Conservation (phyloP, 1,140 invertebrate species). For the Drosophila truncata region DNA sequence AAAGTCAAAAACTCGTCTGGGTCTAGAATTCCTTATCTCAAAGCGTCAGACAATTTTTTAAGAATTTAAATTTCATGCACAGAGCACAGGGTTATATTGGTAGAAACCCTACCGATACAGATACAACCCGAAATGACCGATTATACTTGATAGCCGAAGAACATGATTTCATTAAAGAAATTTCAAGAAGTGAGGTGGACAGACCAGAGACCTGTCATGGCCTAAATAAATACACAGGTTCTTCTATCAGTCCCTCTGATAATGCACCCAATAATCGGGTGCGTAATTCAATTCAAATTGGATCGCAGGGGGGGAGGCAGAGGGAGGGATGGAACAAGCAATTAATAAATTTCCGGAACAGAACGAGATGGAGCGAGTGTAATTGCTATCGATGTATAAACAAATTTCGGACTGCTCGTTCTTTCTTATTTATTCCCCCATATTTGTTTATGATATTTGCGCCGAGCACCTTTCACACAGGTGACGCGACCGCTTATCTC, state of each 20-base stretch:
- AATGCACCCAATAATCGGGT: slow-evolving; percentile 52
- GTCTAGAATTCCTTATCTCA: slow-evolving; percentile 24
- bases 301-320: slow-evolving; percentile 8
- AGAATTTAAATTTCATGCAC: slow-evolving; percentile 38
- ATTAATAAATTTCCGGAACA: slow-evolving; percentile 53
- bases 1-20: slow-evolving; percentile 20
- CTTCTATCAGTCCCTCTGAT: slow-evolving; percentile 23
- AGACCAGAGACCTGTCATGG: slow-evolving; percentile 33
- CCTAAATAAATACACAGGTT: slow-evolving; percentile 40
- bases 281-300: slow-evolving; percentile 57
- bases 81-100: not conserved
- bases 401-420: slow-evolving; percentile 26
- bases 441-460: slow-evolving; percentile 55
- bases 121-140: slow-evolving; percentile 29
- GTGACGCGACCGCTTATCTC: slow-evolving; percentile 43
- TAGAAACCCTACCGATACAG: not conserved
- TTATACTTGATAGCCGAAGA: slow-evolving; percentile 8
- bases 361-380: slow-evolving; percentile 27
- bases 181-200: slow-evolving; percentile 11
- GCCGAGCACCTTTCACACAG: slow-evolving; percentile 41
- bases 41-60: not conserved
- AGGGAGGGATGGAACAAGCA: slow-evolving; percentile 25
- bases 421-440: slow-evolving; percentile 14
- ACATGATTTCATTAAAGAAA: slow-evolving; percentile 30
- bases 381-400: slow-evolving; percentile 54